These are phyloP conservation scores for Penaeus japonicus DNA, from an alignment of 1,140 invertebrate genomes.

Conservation along the genomic window DNA sequence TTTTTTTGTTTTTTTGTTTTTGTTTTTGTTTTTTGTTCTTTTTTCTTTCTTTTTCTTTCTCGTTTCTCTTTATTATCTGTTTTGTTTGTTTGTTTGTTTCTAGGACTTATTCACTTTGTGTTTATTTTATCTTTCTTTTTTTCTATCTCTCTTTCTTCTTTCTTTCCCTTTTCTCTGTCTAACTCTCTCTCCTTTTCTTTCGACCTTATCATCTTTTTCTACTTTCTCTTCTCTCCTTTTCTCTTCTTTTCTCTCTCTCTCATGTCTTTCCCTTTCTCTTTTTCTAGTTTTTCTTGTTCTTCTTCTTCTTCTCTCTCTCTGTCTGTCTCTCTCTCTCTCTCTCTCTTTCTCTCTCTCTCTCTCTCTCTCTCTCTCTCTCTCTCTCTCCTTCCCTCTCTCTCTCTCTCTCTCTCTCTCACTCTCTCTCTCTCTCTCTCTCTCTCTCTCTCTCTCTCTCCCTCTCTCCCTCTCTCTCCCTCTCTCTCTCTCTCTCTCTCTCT, in stretches of 20 bases:
- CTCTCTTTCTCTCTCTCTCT: constrained; percentile 4
- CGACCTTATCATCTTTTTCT: not conserved
- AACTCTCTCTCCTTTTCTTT: too few relatives aligned
- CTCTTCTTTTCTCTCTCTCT: not conserved
- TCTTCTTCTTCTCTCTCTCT: not conserved
- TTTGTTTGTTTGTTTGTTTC: too few relatives aligned
- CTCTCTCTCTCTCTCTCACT: not conserved
- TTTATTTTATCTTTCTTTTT: too few relatives aligned
- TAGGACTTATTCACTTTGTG: too few relatives aligned
- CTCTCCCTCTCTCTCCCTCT: not conserved
- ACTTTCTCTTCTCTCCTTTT: not conserved
- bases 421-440: not conserved
- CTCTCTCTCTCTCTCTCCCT: not conserved
- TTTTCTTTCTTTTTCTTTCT: too few relatives aligned
- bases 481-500: not conserved
- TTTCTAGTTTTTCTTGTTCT: not conserved
- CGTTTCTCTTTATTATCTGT: too few relatives aligned
- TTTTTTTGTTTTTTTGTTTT: too few relatives aligned
- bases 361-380: not conserved
- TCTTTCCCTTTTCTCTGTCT: too few relatives aligned
- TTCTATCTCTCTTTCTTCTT: too few relatives aligned
- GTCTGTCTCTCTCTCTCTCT: not conserved
- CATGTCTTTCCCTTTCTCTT: not conserved
- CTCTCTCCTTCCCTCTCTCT: not conserved
- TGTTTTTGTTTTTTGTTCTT: too few relatives aligned